Base-by-base conservation (phyloP, 2,113 vertebrate species). In the Nycticorax nycticorax region DNA sequence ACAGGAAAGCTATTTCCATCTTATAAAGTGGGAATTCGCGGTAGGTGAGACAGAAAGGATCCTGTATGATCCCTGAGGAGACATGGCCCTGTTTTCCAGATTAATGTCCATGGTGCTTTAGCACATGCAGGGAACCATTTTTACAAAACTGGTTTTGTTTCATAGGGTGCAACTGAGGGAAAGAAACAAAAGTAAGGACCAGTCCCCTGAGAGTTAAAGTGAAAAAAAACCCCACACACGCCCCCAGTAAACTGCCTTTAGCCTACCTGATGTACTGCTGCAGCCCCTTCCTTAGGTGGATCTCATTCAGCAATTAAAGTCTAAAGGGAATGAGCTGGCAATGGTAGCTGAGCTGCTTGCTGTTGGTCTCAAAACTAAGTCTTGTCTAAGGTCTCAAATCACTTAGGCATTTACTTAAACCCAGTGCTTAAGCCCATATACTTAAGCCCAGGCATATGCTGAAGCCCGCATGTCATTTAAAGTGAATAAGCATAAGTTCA, bases 1-100 rank as follows among this genome's bases (percentile, higher is more conserved):
- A 87, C 80, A 80, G 62, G 94, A 95, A 92, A 94, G 77, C 62
- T 92, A 89, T 96, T 96, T 95, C 87, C 84, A 83, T 85, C 89
- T 89, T 69, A 37, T 91, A 94, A 91, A 93, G 53, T 73, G 64
- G 91, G 88, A 86, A 96, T 92, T 86, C 8, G 0, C 7, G 2
- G 76, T 85, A 79, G 59, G 57, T 91, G 86, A 95, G 86, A 77
- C 86, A 75, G 45, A 75, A 72, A 85, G 53, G 37, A 80, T 71
- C 76, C 68, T 0, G 0, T 74, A 33, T 33, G 88, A 94, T 37
- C 62, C 93, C 71, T 48, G 37, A 20, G 35, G 55, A 89, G 64
- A 82, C 62, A 22, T 12, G 35, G 35, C 18, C 68, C 30, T 87
- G 0, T 85, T 87, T 94, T 55, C 66, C 57, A 87, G 62, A 43